phyloP scores from a whole-genome alignment of 2,888 invertebrate species.

The Galeruca laticollis region DNA sequence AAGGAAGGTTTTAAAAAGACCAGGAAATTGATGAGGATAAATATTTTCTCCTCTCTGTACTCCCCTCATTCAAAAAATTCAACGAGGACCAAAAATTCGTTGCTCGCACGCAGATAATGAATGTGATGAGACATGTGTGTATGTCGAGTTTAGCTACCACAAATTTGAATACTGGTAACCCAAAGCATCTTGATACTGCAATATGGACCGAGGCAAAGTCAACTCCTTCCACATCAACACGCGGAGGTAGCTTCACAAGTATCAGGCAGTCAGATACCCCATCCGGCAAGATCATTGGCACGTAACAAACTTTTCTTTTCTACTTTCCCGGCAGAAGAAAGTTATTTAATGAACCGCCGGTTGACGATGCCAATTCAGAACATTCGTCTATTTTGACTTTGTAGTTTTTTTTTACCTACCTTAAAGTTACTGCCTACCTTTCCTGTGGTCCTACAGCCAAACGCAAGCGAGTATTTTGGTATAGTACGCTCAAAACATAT shows the following conservation, averaged over 20 bases:
- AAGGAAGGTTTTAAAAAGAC: too few relatives aligned
- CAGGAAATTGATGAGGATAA: neutral
- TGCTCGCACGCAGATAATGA: neutral
- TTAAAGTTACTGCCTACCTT: constrained; percentile 14
- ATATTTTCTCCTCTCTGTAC: neutral
- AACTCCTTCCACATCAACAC: neutral
- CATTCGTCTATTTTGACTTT: neutral
- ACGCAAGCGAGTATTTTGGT: neutral
- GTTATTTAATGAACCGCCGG: neutral
- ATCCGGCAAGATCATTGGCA: neutral
- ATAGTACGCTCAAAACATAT: too few relatives aligned
- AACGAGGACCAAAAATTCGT: neutral
- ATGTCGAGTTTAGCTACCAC: neutral
- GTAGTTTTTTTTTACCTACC: neutral
- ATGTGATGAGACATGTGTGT: neutral
- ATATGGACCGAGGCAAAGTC: neutral
- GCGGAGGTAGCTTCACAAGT: too few relatives aligned
- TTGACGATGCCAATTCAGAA: neutral
- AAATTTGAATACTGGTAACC: neutral
- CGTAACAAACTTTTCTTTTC: too few relatives aligned
- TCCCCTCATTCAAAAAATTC: neutral
- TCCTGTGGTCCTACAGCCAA: neutral
- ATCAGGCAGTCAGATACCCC: neutral
- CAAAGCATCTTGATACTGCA: constrained; percentile 6
- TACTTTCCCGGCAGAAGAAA: neutral